Percentiles rank a stretch among this genome's conserved stretches.
Evolutionary conservation across 2,797 vertebrate species (phyloP).

Genomic region (Falco cherrug): DNA sequence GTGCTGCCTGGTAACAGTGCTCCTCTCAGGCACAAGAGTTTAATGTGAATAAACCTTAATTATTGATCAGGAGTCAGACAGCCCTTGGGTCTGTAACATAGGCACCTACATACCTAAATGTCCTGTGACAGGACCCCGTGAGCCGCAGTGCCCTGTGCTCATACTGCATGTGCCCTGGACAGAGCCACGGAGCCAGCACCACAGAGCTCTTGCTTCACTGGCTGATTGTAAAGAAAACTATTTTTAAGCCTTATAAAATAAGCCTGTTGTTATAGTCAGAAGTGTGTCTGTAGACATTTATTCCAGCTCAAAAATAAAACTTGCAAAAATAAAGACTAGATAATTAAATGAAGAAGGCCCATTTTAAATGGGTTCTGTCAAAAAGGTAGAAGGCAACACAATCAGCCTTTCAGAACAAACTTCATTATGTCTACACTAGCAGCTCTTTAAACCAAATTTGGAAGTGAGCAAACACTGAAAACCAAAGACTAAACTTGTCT

Average conservation of each 20-base stretch:
- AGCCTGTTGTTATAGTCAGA: background rate
- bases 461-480: background rate
- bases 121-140: background rate
- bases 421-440: constrained; percentile 7
- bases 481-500: constrained; percentile 1
- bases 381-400: constrained; percentile 34
- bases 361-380: constrained; percentile 61
- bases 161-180: fast-evolving
- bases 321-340: constrained; percentile 10
- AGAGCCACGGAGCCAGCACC: fast-evolving
- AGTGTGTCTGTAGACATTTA: background rate
- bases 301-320: constrained; percentile 24
- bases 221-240: background rate
- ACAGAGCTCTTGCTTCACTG: background rate
- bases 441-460: constrained; percentile 50
- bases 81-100: fast-evolving
- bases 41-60: background rate
- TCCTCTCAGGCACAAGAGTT: background rate
- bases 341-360: constrained; percentile 50
- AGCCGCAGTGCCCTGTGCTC: background rate
- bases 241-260: background rate
- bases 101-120: background rate
- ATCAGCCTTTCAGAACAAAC: constrained; percentile 46
- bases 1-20: background rate
- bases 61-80: background rate